Evolutionary conservation across 2,113 vertebrate genomes (phyloP).

Genomic region (Rissa tridactyla): DNA sequence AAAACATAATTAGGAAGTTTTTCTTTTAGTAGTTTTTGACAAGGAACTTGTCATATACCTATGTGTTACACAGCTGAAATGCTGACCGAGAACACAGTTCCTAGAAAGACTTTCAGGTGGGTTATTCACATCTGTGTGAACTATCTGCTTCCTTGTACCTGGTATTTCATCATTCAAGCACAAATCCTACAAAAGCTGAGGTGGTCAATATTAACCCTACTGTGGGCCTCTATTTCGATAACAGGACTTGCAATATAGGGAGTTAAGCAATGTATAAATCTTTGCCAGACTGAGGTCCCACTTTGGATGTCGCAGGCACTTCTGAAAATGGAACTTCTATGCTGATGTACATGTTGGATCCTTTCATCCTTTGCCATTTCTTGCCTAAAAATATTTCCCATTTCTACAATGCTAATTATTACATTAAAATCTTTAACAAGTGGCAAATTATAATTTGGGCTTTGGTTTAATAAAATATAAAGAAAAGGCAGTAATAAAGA

Average conservation of each 20-base stretch:
- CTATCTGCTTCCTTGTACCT: background rate
- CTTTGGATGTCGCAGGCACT: background rate
- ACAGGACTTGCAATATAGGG: background rate
- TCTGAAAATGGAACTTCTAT: background rate
- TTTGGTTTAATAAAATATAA: constrained; percentile 66
- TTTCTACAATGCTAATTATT: constrained; percentile 7
- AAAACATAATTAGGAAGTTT: background rate
- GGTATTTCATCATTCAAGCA: background rate
- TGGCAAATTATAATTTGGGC: background rate
- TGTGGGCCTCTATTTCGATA: background rate
- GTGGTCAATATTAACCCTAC: background rate
- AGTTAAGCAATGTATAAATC: background rate
- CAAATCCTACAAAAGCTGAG: background rate
- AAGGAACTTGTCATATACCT: background rate
- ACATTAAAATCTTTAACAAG: constrained; percentile 38
- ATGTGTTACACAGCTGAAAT: background rate
- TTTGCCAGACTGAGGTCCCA: background rate
- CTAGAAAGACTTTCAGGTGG: background rate
- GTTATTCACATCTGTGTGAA: background rate
- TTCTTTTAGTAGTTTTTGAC: background rate
- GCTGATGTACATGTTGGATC: background rate
- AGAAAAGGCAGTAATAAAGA: constrained; percentile 59
- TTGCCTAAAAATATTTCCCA: constrained; percentile 20
- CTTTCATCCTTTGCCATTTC: background rate
- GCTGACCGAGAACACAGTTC: background rate